Base-by-base conservation (phyloP, 2,113 vertebrate species). In the Procavia capensis region DNA sequence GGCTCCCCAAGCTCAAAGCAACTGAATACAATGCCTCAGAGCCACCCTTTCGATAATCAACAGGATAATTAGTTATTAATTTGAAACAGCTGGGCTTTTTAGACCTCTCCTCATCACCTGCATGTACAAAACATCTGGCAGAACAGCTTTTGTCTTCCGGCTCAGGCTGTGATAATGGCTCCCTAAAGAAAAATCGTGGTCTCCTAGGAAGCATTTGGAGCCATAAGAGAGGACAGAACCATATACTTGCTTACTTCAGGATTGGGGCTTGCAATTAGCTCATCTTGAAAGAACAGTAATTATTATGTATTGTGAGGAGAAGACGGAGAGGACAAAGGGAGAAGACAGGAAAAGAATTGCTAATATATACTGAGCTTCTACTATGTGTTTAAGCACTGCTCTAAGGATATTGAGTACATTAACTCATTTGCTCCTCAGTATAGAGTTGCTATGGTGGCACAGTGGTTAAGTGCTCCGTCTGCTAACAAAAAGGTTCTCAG, bases 101-200 rank as follows among this genome's bases (percentile, higher is more conserved):
- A 59, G 43, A 9, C 22, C 43, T 29, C 47, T 75, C 5, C 4
- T 47, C 59, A 24, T 57, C 63, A 61, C 50, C 57, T 24, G 5
- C n/a, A 79, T 3, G 57, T 14, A 74, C 14, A 82, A 61, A 97
- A 45, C 87, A 82, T 47, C n/a, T 83, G 81, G 43, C n/a, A 50
- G n/a, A 95, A 85, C 29, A 84, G 34, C 24, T 72, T 89, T 64
- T 64, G 72, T 14, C 78, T 11, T 3, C 2, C 61, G 84, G 34
- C 61, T 96, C 54, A 68, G 59, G 43, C 29, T 84, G 76, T 59
- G 31, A 78, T 45, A 54, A 75, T 10, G 17, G 29, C 75, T 90
- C 41, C 81, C 29, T 27, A 50, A 70, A 88, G 76, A 43, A 50
- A 79, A 84, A 50, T 0, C 0, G 31, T 66, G 8, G 0, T 57